phyloP scores from a whole-genome alignment of 2,113 vertebrate genomes.

The Motacilla alba region DNA sequence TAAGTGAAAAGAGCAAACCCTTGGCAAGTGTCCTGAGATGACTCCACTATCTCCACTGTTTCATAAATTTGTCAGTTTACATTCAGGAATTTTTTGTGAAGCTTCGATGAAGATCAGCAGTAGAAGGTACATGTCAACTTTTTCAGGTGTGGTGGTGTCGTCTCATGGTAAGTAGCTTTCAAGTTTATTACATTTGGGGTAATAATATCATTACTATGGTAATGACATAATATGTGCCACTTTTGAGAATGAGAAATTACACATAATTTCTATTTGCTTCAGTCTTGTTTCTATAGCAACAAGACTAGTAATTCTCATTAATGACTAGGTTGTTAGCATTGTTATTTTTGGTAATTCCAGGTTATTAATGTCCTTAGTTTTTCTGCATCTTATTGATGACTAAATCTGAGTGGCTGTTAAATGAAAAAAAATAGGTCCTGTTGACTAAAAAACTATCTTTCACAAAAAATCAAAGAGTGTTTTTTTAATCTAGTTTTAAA shows the following conservation, averaged over 20 bases:
- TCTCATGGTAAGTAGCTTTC: constrained; percentile 33
- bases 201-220: constrained; percentile 67
- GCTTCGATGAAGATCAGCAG: background rate
- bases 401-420: background rate
- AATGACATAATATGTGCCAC: constrained; percentile 64
- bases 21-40: constrained; percentile 21
- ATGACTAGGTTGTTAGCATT: constrained; percentile 63
- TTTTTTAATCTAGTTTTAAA: constrained; percentile 16
- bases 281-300: constrained; percentile 70
- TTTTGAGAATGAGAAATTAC: constrained; percentile 61
- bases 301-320: constrained; percentile 65
- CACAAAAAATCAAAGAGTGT: background rate
- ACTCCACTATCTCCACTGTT: background rate
- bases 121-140: background rate
- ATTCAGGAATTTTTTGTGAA: background rate
- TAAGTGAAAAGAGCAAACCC: constrained; percentile 2
- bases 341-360: constrained; percentile 66
- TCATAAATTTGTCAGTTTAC: background rate
- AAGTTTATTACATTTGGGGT: constrained; percentile 32
- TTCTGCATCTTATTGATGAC: constrained; percentile 25
- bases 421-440: constrained; percentile 2
- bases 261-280: constrained; percentile 66
- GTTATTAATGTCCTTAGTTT: constrained; percentile 52
- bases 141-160: constrained; percentile 38
- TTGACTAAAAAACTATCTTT: background rate